Evolutionary conservation across 1,140 invertebrate genomes (phyloP).

Genomic region (Meloidogyne hapla): DNA sequence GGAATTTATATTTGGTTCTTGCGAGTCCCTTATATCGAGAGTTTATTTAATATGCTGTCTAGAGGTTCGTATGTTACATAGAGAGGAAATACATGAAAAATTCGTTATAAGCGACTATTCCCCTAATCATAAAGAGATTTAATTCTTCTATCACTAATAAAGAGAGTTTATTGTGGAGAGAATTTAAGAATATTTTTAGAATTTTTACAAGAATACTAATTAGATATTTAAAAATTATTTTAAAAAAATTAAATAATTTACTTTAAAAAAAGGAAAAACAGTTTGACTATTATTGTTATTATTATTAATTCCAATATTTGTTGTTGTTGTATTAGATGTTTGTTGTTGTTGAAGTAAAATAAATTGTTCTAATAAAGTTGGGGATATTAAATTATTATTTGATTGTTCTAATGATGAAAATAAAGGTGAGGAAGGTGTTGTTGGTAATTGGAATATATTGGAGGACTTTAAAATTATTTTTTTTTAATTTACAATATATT

Average conservation of each 20-base stretch:
- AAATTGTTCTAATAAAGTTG: not conserved
- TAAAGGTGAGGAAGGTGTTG: not conserved
- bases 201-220: too few relatives aligned
- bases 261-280: not conserved
- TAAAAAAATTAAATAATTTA: not conserved
- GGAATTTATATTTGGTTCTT: too few relatives aligned
- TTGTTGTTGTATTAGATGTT: not conserved
- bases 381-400: not conserved
- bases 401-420: not conserved
- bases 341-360: slow-evolving; percentile 6
- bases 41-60: too few relatives aligned
- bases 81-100: too few relatives aligned
- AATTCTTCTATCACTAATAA: too few relatives aligned
- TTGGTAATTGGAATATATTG: not conserved
- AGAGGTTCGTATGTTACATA: too few relatives aligned
- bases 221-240: too few relatives aligned
- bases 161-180: too few relatives aligned
- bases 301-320: not conserved
- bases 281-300: not conserved
- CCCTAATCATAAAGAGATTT: too few relatives aligned
- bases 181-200: too few relatives aligned
- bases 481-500: not conserved
- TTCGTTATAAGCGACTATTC: too few relatives aligned
- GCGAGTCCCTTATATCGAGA: too few relatives aligned
- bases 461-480: not conserved